These are phyloP conservation scores for Gephyroberyx darwinii DNA, from an alignment of 2,797 vertebrate species.

Conservation along the genomic window DNA sequence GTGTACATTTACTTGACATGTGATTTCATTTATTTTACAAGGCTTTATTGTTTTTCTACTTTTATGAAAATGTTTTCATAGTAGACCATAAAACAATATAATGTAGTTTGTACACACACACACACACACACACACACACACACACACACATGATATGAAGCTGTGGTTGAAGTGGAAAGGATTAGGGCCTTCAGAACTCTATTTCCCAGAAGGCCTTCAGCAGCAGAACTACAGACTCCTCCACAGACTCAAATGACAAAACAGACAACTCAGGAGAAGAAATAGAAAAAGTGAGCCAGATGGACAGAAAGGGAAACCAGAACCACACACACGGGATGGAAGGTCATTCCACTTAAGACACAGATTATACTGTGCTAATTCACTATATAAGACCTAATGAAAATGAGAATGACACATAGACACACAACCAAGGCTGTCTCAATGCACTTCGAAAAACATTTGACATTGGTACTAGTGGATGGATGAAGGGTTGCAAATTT, in stretches of 20 bases:
- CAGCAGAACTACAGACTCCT: constrained; percentile 20
- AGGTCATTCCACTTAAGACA: constrained; percentile 37
- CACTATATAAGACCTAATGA: constrained; percentile 18
- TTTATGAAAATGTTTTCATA: constrained; percentile 12
- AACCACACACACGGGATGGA: constrained; percentile 36
- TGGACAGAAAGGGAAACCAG: constrained; percentile 38
- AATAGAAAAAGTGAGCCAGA: constrained; percentile 13
- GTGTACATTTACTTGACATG: constrained; percentile 37
- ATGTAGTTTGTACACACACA: constrained; percentile 19
- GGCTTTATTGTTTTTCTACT: constrained; percentile 43
- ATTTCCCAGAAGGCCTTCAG: constrained; percentile 56
- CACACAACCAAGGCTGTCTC: too few relatives aligned
- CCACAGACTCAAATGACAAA: constrained; percentile 55
- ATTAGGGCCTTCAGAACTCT: constrained; percentile 46
- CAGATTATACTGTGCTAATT: constrained; percentile 23
- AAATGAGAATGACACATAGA: constrained; percentile 19
- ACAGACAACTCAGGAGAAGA: constrained; percentile 39
- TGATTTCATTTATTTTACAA: constrained; percentile 40
- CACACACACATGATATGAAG: constrained; percentile 32
- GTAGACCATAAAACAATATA: constrained; percentile 27
- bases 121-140: constrained; percentile 10
- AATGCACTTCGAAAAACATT: background rate
- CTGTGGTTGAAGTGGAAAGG: constrained; percentile 38
- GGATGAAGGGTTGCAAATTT: background rate
- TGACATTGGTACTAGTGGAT: background rate